Evolutionary conservation across 2,888 invertebrate species (phyloP), one percentile per base, ranked within the genome.

Genomic region (Trichacis sp.): DNA sequence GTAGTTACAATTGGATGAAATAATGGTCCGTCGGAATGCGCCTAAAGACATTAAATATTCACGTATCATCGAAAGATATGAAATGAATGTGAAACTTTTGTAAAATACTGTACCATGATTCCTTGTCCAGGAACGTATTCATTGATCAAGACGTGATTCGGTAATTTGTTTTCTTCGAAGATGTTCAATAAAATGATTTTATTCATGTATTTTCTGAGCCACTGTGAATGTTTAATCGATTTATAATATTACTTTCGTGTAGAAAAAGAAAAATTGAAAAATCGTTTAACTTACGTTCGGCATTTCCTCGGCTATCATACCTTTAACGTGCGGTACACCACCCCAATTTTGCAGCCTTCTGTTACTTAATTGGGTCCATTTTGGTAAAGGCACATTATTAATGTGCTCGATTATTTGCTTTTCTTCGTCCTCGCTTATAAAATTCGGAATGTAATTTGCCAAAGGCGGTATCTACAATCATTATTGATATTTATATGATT

Each of bases 261-360:
- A n/a, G n/a, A n/a, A n/a, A n/a, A n/a, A n/a, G n/a, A n/a, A n/a
- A n/a, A n/a, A n/a, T n/a, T n/a, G n/a, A n/a, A n/a, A n/a, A n/a
- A n/a, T n/a, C n/a, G n/a, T n/a, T n/a, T n/a, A n/a, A n/a, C 73
- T 73, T 73, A 85, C 85, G 52, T 85, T 75, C 1, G 98, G 98
- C 71, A 98, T 91, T 67, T 88, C 87, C 84, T 98, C 97, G 0
- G 93, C 91, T 68, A 98, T 90, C 95, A 98, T 96, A 59, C 96
- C 97, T 77, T 95, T 96, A 12, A 88, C 89, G 81, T 96, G 96
- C 0, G 98, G 97, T 56, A 97, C 87, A 0, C 98, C 98, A 18
- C 98, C 98, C 91, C 98, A 99, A 84, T 98, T 98, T 82, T 98
- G 97, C n/a, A 99, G 87, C 67, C 97, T 89, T 69, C 98, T 88